Evolutionary conservation across 1,140 invertebrate genomes (phyloP).

Genomic region (Drosophila ogumai): DNA sequence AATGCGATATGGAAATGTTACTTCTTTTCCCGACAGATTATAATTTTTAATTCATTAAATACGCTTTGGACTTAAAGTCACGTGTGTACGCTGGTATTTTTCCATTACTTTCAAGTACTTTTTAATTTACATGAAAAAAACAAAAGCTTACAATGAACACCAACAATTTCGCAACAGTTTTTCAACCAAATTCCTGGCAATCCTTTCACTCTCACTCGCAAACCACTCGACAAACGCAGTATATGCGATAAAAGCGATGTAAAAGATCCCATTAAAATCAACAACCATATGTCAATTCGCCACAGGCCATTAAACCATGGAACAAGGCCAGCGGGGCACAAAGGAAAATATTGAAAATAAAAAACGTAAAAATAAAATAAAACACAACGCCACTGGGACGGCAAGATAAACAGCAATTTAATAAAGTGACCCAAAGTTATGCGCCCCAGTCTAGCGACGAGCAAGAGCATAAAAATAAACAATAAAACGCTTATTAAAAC

Average conservation of each 20-base stretch:
- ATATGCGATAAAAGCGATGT: conserved; percentile 35
- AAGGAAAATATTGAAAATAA: conserved; percentile 39
- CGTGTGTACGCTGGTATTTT: too few species aligned
- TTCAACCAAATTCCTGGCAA: not conserved
- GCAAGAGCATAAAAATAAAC: conserved; percentile 69
- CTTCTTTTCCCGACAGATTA: too few species aligned
- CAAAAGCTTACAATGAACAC: not conserved
- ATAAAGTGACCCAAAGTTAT: conserved; percentile 69
- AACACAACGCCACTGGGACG: conserved; percentile 25
- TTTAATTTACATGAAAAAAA: not conserved
- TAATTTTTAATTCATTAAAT: too few species aligned
- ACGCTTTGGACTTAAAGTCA: too few species aligned
- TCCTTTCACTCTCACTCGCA: conserved; percentile 21
- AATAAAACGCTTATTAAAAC: conserved; percentile 61
- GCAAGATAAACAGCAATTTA: conserved; percentile 73
- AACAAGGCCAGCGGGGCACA: not conserved
- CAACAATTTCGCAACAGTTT: conserved; percentile 7
- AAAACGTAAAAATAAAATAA: conserved; percentile 2
- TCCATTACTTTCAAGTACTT: not conserved
- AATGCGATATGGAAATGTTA: not conserved
- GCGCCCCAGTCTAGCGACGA: conserved; percentile 21
- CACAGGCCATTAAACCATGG: conserved; percentile 55
- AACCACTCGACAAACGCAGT: not conserved
- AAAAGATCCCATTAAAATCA: conserved; percentile 63
- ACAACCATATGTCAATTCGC: conserved; percentile 67